Conservation (phyloP, 1,140 invertebrate species). For the Campodea augens region DNA sequence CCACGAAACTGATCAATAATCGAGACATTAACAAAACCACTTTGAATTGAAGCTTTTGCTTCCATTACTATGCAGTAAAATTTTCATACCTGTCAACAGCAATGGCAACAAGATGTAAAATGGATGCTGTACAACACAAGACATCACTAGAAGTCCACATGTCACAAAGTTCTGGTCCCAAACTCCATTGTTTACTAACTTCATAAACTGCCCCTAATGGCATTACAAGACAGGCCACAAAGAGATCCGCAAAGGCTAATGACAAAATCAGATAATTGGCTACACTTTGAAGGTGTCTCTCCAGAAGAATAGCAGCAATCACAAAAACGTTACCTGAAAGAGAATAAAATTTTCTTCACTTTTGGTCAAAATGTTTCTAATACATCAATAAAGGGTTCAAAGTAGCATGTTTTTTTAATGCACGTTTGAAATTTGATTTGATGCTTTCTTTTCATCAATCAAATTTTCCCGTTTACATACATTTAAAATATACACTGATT, state of each 20-base stretch:
- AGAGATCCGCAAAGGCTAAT: slow-evolving; percentile 63
- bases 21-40: too few species aligned
- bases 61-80: too few species aligned
- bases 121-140: slow-evolving; percentile 81
- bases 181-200: slow-evolving; percentile 43
- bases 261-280: slow-evolving; percentile 75
- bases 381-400: too few species aligned
- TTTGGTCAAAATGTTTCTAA: too few species aligned
- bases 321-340: slow-evolving; percentile 76
- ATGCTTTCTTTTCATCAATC: too few species aligned
- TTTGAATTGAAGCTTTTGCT: too few species aligned
- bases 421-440: too few species aligned
- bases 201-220: slow-evolving; percentile 45
- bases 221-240: slow-evolving; percentile 71
- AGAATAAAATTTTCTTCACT: too few species aligned
- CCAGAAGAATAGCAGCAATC: slow-evolving; percentile 77
- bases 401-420: too few species aligned
- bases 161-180: slow-evolving; percentile 72
- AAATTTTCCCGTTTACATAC: too few species aligned
- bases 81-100: slow-evolving; percentile 76
- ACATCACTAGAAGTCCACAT: slow-evolving; percentile 88
- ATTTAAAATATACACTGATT: too few species aligned
- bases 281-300: slow-evolving; percentile 66
- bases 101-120: slow-evolving; percentile 84
- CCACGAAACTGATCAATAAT: too few species aligned